phyloP scores from a whole-genome alignment of 2,113 vertebrate genomes.

The Gila orcuttii region DNA sequence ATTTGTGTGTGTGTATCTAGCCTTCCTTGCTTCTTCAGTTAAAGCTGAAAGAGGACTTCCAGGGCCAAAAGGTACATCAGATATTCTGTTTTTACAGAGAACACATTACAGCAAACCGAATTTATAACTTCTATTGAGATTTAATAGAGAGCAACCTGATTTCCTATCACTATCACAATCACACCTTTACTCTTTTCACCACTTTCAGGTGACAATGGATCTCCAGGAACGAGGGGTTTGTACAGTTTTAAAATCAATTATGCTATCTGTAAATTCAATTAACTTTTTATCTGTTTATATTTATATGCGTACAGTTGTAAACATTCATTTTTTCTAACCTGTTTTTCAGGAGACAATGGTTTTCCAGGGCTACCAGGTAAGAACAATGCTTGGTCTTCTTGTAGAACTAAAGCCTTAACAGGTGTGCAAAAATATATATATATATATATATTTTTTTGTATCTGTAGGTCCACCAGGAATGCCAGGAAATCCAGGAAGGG shows the following conservation, averaged over 20 bases:
- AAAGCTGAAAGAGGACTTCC: constrained; percentile 77
- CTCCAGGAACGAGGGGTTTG: constrained; percentile 65
- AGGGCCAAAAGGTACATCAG: constrained; percentile 85
- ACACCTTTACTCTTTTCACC: background rate
- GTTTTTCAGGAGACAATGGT: constrained; percentile 72
- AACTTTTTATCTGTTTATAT: constrained; percentile 1
- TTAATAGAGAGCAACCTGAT: background rate
- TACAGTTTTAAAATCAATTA: constrained; percentile 12
- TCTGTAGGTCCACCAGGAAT: constrained; percentile 78
- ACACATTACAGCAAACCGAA: background rate
- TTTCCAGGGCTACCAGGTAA: constrained; percentile 73
- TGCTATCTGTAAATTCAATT: background rate
- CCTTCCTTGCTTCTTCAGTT: constrained; percentile 71
- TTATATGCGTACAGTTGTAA: background rate
- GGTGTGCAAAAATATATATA: no score
- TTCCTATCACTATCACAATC: background rate
- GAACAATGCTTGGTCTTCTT: constrained; percentile 12
- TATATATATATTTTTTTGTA: background rate
- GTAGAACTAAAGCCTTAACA: constrained; percentile 16
- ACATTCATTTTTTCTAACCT: background rate
- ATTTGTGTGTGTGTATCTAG: constrained; percentile 54
- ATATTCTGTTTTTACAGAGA: background rate
- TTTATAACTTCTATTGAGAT: background rate
- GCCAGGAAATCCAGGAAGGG: constrained; percentile 81
- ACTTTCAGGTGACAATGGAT: constrained; percentile 65